These are phyloP conservation scores for Elephantulus edwardii DNA, from an alignment of 2,113 vertebrate species.

Conservation along the genomic window DNA sequence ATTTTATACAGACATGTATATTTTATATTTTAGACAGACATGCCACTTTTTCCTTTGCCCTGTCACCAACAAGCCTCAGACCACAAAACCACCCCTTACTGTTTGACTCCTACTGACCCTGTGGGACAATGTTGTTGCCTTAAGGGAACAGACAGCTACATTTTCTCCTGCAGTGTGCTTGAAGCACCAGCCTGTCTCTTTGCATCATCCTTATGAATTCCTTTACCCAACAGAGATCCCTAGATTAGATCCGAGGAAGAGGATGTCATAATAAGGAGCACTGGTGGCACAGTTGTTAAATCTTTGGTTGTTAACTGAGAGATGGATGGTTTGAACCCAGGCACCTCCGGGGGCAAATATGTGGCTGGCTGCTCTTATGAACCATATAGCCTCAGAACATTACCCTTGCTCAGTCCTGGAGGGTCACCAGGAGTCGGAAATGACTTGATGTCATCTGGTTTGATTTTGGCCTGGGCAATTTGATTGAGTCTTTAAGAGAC, in stretches of 20 bases:
- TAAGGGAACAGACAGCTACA: background rate
- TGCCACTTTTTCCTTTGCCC: background rate
- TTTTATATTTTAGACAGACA: background rate
- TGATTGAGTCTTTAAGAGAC: background rate
- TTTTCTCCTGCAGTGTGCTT: no score
- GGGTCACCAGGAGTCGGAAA: background rate
- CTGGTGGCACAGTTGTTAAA: background rate
- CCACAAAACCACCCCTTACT: background rate
- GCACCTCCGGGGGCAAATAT: background rate
- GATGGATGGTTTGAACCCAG: background rate
- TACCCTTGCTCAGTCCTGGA: background rate
- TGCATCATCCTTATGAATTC: background rate
- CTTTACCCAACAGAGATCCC: background rate
- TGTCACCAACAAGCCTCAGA: background rate
- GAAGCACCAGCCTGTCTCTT: no score
- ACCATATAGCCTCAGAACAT: background rate
- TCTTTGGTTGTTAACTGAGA: background rate
- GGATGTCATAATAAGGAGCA: background rate
- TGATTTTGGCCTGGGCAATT: background rate
- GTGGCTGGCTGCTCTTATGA: background rate
- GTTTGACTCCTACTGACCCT: no score
- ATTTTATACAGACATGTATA: constrained; percentile 14
- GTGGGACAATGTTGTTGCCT: background rate
- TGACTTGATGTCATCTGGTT: background rate
- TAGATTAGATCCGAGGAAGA: background rate